A percentile compares a stretch with the other conserved stretches of the same genome.
phyloP scores from a whole-genome alignment of 2,113 vertebrate species.

The Dicentrarchus labrax region DNA sequence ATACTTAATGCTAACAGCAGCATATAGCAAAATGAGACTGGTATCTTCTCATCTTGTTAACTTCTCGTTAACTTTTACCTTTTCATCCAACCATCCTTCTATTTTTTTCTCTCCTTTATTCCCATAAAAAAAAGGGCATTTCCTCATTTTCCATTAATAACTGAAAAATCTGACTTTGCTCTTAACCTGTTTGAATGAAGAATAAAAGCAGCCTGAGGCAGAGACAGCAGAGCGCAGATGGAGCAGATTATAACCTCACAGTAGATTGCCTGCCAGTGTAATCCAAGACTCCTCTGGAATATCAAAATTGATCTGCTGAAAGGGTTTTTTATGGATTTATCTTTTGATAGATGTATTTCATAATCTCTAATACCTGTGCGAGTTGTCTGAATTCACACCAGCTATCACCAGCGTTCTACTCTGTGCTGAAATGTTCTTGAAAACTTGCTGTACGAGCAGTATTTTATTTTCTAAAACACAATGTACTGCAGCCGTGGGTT shows the following conservation, averaged over 20 bases:
- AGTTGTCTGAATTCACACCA: not conserved
- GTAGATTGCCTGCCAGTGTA: constrained; percentile 56
- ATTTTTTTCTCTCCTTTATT: not conserved
- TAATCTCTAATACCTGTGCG: not conserved
- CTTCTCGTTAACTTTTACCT: not conserved
- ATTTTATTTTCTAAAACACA: constrained; percentile 34
- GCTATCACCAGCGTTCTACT: not conserved
- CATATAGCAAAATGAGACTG: not conserved
- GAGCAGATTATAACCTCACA: constrained; percentile 59
- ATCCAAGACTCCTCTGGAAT: constrained; percentile 54
- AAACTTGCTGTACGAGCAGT: not conserved
- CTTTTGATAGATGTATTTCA: constrained; percentile 37
- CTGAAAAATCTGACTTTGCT: constrained; percentile 19
- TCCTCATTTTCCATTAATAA: not conserved
- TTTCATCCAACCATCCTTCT: not conserved
- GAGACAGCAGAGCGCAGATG: constrained; percentile 6
- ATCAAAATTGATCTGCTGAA: not conserved
- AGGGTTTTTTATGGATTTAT: constrained; percentile 23
- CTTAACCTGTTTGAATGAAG: constrained; percentile 4
- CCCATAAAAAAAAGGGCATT: not conserved
- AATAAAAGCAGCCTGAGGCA: not conserved
- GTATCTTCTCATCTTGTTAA: not conserved
- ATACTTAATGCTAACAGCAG: not conserved
- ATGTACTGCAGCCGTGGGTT: not conserved
- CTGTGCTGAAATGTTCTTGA: not conserved